These are phyloP conservation scores for Vespertilio murinus DNA, from an alignment of 2,797 vertebrate species.

Conservation along the genomic window DNA sequence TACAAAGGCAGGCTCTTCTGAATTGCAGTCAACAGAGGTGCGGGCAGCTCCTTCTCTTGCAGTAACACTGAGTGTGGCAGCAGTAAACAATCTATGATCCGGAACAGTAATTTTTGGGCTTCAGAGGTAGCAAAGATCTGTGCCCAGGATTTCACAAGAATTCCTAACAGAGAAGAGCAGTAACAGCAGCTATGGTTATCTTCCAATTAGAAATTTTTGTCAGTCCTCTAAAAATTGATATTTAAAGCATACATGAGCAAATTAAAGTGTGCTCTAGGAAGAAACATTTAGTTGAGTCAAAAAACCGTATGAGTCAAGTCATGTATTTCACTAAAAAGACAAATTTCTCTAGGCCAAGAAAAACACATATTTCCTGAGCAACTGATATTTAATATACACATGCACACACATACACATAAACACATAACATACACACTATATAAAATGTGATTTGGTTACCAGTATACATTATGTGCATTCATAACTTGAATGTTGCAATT, in stretches of 20 bases:
- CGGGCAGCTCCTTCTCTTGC: constrained; percentile 90
- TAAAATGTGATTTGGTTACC: not conserved
- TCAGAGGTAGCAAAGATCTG: constrained; percentile 94
- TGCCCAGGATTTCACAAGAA: constrained; percentile 96
- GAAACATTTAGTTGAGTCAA: not conserved
- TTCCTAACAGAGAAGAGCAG: constrained; percentile 85
- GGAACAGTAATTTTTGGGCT: constrained; percentile 94
- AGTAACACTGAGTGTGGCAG: constrained; percentile 92
- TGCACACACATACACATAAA: not conserved
- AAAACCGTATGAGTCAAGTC: not conserved
- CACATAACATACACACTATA: not conserved
- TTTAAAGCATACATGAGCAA: not conserved
- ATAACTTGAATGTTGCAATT: not conserved
- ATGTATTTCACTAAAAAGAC: not conserved
- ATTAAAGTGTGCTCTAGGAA: not conserved
- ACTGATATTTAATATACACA: not conserved
- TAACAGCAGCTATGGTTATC: constrained; percentile 17
- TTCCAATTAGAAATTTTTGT: not conserved
- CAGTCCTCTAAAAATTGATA: not conserved
- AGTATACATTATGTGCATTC: not conserved
- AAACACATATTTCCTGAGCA: not conserved
- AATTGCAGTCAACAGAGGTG: constrained; percentile 87
- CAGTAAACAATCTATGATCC: constrained; percentile 93
- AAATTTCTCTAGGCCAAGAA: constrained; percentile 1
- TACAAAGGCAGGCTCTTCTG: constrained; percentile 93